Conservation (phyloP, 1,140 invertebrate species). For the Heterodera schachtii region DNA sequence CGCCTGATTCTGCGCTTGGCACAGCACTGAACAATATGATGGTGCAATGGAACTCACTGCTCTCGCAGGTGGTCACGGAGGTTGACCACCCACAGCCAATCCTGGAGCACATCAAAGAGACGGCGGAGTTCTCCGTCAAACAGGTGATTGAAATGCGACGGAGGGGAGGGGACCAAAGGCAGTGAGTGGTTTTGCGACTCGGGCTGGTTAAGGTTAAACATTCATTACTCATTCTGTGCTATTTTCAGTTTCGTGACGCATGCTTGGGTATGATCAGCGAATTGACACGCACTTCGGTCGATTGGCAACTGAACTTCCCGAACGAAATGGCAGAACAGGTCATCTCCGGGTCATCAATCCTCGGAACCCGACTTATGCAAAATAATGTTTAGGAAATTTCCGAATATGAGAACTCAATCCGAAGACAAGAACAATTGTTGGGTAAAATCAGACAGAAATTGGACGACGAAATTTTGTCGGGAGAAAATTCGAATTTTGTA, state of each 20-base stretch:
- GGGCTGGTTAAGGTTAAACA: no score
- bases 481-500: neutral
- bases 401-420: slow-evolving; percentile 37
- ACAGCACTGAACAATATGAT: slow-evolving; percentile 41
- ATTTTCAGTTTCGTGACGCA: slow-evolving; percentile 35
- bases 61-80: slow-evolving; percentile 30
- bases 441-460: slow-evolving; percentile 27
- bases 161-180: no score
- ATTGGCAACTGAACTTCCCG: slow-evolving; percentile 42
- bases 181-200: no score
- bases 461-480: slow-evolving; percentile 33
- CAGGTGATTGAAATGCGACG: slow-evolving; percentile 14
- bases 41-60: slow-evolving; percentile 45
- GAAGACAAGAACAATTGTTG: slow-evolving; percentile 39
- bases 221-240: neutral
- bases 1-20: slow-evolving; percentile 32
- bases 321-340: slow-evolving; percentile 38
- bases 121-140: slow-evolving; percentile 45
- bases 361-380: neutral
- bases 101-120: slow-evolving; percentile 46
- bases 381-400: slow-evolving; percentile 35
- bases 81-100: slow-evolving; percentile 41
- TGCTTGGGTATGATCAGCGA: slow-evolving; percentile 41
- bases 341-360: neutral
- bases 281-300: slow-evolving; percentile 34